Evolutionary conservation across 2,888 invertebrate genomes (phyloP).

Genomic region (Oscheius onirici): DNA sequence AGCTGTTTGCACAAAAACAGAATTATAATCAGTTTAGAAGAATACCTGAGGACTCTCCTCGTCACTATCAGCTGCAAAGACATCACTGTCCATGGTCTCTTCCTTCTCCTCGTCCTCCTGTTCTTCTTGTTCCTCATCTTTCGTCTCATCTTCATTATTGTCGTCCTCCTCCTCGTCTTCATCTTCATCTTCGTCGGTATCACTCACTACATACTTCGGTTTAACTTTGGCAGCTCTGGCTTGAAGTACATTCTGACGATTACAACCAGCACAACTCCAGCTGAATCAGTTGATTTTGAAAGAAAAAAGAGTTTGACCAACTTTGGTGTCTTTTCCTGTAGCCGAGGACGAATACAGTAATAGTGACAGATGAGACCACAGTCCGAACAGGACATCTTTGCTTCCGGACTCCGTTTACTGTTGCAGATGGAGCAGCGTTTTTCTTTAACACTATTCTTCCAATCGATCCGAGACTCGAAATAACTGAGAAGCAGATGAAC

Average conservation of each 20-base stretch:
- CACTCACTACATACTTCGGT: slow-evolving; percentile 20
- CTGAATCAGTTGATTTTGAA: neutral
- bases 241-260: slow-evolving; percentile 1
- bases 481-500: slow-evolving; percentile 43
- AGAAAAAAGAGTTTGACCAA: neutral
- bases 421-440: slow-evolving; percentile 24
- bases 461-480: slow-evolving; percentile 42
- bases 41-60: neutral
- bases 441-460: slow-evolving; percentile 28
- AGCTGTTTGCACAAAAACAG: neutral
- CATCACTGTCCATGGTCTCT: slow-evolving; percentile 2
- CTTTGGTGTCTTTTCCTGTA: slow-evolving; percentile 26
- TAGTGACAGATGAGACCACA: slow-evolving; percentile 26
- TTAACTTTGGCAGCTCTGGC: slow-evolving; percentile 4
- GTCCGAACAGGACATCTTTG: slow-evolving; percentile 22
- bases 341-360: slow-evolving; percentile 22
- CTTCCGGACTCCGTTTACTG: slow-evolving; percentile 25
- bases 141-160: neutral
- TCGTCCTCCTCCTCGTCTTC: slow-evolving; percentile 22
- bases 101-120: neutral
- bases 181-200: slow-evolving; percentile 25
- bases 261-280: slow-evolving; percentile 23
- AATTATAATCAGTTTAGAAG: neutral
- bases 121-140: slow-evolving; percentile 1
- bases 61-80: slow-evolving; percentile 13